Evolutionary conservation across 2,113 vertebrate genomes (phyloP).

Genomic region (Aegithalos caudatus): DNA sequence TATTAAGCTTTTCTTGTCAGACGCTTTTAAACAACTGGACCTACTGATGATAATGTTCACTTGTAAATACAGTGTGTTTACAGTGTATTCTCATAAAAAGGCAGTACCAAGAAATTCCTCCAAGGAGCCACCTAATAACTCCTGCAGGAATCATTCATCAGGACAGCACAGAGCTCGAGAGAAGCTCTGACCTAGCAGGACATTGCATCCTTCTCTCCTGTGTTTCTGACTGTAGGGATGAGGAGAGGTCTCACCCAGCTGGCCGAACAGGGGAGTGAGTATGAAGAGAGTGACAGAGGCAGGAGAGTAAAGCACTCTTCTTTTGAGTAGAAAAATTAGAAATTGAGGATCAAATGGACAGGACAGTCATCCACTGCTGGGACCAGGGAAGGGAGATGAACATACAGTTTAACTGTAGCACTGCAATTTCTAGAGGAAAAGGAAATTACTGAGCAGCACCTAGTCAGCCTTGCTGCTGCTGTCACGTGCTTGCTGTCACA

Average conservation of each 20-base stretch:
- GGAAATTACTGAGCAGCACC: not conserved
- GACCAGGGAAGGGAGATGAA: not conserved
- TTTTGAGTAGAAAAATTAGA: not conserved
- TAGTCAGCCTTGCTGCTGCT: not conserved
- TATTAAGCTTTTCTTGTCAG: not conserved
- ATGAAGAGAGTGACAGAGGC: not conserved
- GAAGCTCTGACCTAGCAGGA: not conserved
- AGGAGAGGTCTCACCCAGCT: not conserved
- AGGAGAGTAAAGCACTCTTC: not conserved
- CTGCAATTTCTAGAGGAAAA: not conserved
- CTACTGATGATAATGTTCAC: not conserved
- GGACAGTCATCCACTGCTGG: not conserved
- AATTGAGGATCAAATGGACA: not conserved
- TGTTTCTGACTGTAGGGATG: not conserved
- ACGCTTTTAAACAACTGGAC: not conserved
- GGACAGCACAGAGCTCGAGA: not conserved
- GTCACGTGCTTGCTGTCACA: not conserved
- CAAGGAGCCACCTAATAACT: not conserved
- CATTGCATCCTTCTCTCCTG: not conserved
- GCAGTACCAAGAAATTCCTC: not conserved
- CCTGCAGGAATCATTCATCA: not conserved
- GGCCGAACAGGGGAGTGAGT: not conserved
- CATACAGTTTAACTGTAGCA: not conserved
- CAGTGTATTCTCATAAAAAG: not conserved
- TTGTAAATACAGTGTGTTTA: not conserved